phyloP scores from a whole-genome alignment of 2,888 invertebrate species.

The Eupithecia abbreviata region DNA sequence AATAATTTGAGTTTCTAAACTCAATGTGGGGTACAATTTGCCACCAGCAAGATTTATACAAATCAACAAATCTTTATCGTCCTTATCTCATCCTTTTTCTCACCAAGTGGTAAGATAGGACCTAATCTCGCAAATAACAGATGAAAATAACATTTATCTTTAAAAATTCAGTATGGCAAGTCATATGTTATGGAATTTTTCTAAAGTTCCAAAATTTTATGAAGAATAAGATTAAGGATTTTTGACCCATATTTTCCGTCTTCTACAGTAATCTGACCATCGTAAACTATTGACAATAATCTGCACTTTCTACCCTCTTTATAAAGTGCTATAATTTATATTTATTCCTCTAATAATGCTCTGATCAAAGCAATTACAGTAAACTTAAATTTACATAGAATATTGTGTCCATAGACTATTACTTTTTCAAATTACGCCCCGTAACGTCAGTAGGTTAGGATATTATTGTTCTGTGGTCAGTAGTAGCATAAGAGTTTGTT shows the following conservation, averaged over 20 bases:
- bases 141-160: background rate
- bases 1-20: background rate
- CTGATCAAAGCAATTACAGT: background rate
- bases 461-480: too few species aligned
- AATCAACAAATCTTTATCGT: constrained; percentile 16
- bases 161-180: background rate
- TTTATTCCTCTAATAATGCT: background rate
- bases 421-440: too few species aligned
- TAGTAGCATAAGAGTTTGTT: too few species aligned
- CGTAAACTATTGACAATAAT: background rate
- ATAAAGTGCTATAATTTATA: background rate
- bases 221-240: background rate
- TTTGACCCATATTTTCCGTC: background rate
- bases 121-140: background rate
- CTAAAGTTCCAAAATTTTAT: background rate
- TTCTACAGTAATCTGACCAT: background rate
- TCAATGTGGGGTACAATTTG: background rate
- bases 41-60: constrained; percentile 47
- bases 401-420: background rate
- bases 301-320: background rate
- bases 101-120: background rate
- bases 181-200: background rate
- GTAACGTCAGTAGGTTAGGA: too few species aligned
- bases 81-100: background rate
- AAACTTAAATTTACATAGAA: background rate